Evolutionary conservation across 2,888 invertebrate genomes (phyloP).

Genomic region (Coleophora deauratella): DNA sequence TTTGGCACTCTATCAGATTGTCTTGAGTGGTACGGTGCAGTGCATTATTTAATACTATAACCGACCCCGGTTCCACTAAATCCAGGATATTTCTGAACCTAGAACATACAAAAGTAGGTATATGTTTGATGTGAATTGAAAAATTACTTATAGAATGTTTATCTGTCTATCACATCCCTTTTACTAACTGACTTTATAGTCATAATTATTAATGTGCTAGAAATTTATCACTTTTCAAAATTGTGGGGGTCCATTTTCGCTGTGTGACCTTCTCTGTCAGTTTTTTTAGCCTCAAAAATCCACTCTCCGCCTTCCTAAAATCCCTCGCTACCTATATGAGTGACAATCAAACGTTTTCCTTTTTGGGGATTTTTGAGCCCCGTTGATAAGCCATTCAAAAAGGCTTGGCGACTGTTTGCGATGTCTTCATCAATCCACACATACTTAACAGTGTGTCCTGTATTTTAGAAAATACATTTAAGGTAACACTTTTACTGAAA

Average conservation of each 20-base stretch:
- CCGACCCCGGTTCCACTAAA: constrained; percentile 2
- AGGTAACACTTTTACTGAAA: too few relatives aligned
- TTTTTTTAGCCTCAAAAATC: constrained; percentile 18
- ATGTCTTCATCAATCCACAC: constrained; percentile 10
- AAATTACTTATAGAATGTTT: too few relatives aligned
- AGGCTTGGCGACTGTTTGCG: constrained; percentile 10
- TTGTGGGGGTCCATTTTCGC: constrained; percentile 16
- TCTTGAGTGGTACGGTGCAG: constrained; percentile 13
- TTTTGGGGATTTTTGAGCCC: constrained; percentile 14
- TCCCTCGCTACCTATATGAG: constrained; percentile 16
- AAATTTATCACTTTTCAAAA: constrained; percentile 13
- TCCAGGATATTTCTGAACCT: neutral
- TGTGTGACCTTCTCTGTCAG: constrained; percentile 7
- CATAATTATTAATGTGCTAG: too few relatives aligned
- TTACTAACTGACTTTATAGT: neutral
- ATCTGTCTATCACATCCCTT: too few relatives aligned
- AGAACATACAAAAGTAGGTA: too few relatives aligned
- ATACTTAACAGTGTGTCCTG: constrained; percentile 6
- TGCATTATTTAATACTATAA: constrained; percentile 13
- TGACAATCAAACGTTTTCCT: constrained; percentile 16
- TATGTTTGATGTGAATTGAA: too few relatives aligned
- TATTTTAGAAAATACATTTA: neutral
- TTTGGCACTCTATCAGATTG: constrained; percentile 7
- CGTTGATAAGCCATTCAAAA: constrained; percentile 12
- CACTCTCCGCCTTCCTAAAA: constrained; percentile 15